Evolutionary conservation across 2,113 vertebrate species (phyloP).

Genomic region (Diphyllodes magnificus): DNA sequence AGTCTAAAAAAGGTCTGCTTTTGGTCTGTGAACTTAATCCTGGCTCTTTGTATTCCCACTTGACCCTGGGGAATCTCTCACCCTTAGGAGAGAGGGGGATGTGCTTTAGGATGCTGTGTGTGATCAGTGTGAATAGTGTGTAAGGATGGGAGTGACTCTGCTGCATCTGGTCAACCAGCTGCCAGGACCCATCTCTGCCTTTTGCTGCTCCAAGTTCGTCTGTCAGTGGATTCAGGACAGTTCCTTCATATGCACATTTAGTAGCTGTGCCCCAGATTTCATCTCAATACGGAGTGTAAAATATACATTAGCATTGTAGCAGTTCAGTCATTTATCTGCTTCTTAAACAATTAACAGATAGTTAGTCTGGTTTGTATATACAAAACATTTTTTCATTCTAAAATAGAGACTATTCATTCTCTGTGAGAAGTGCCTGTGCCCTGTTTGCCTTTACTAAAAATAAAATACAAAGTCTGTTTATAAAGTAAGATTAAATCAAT

Average conservation of each 20-base stretch:
- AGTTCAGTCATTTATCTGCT: not conserved
- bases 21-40: not conserved
- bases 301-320: not conserved
- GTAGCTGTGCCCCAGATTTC: not conserved
- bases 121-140: rapidly evolving
- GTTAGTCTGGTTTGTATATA: not conserved
- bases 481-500: not conserved
- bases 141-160: not conserved
- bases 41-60: not conserved
- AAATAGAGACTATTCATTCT: not conserved
- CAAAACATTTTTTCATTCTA: not conserved
- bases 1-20: not conserved
- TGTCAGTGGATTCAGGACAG: not conserved
- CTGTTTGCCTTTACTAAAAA: not conserved
- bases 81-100: not conserved
- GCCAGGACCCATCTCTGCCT: not conserved
- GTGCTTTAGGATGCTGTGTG: not conserved
- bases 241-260: not conserved
- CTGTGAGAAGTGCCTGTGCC: not conserved
- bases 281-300: not conserved
- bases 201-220: not conserved
- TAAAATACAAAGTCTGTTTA: not conserved
- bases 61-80: not conserved
- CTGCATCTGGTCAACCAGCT: not conserved
- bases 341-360: not conserved